Conservation (phyloP, 2,888 invertebrate species). For the Drosophila mayaguana region DNA sequence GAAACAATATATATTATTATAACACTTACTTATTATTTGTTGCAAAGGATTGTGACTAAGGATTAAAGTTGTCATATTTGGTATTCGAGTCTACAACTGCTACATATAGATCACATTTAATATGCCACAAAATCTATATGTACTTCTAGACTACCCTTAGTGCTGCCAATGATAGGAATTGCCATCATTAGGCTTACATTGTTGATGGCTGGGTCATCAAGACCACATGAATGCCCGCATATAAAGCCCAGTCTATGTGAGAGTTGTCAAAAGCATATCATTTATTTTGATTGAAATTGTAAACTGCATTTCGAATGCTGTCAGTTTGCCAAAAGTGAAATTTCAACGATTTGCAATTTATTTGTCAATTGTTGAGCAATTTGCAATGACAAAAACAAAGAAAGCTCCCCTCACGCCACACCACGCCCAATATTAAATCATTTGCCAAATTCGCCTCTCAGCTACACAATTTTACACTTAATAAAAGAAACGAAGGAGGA, state of each 20-base stretch:
- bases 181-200: neutral
- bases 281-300: constrained; percentile 64
- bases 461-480: constrained; percentile 47
- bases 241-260: neutral
- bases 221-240: neutral
- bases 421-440: neutral
- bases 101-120: no score
- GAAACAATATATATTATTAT: no score
- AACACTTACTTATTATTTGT: no score
- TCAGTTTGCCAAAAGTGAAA: constrained; percentile 51
- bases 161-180: neutral
- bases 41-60: no score
- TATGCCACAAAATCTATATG: no score
- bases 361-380: constrained; percentile 48
- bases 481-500: constrained; percentile 28
- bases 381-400: constrained; percentile 30
- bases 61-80: no score
- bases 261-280: constrained; percentile 34
- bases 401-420: neutral
- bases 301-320: constrained; percentile 44
- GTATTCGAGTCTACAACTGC: no score
- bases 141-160: no score
- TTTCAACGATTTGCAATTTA: constrained; percentile 39
- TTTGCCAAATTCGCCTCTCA: constrained; percentile 49
- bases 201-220: neutral